phyloP scores from a whole-genome alignment of 1,140 invertebrate genomes.

The Metaphire vulgaris region DNA sequence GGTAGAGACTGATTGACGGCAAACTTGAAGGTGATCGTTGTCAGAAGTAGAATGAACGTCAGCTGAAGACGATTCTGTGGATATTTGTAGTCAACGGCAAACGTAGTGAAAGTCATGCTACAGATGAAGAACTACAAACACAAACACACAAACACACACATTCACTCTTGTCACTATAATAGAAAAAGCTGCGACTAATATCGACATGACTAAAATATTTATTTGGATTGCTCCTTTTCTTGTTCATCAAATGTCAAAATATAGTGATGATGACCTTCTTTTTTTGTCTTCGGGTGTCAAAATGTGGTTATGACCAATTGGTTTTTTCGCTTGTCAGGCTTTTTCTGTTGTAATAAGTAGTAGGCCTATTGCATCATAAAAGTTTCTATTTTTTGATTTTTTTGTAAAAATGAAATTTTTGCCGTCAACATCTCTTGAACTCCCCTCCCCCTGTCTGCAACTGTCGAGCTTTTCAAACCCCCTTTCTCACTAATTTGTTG shows the following conservation, averaged over 20 bases:
- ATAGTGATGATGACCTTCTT: background rate
- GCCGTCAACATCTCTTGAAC: background rate
- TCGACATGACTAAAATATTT: background rate
- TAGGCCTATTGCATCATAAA: too few species aligned
- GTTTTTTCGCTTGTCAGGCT: too few species aligned
- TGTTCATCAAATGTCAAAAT: background rate
- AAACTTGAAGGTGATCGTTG: conserved; percentile 31
- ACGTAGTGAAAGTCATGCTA: conserved; percentile 32
- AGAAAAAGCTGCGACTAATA: background rate
- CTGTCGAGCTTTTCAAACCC: too few species aligned
- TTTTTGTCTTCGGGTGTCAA: too few species aligned
- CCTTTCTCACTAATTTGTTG: too few species aligned
- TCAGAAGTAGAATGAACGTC: conserved; percentile 30
- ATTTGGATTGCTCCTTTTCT: background rate
- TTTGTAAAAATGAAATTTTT: background rate
- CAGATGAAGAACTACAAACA: conserved; percentile 30
- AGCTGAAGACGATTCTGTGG: conserved; percentile 31
- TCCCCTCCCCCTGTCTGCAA: too few species aligned
- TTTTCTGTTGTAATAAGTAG: too few species aligned
- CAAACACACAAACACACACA: background rate
- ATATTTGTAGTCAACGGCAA: conserved; percentile 26
- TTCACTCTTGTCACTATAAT: background rate
- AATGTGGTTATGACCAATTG: too few species aligned
- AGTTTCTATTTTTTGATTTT: too few species aligned
- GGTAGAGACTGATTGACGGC: conserved; percentile 28